Conservation (phyloP, 2,113 vertebrate species). For the Lophius piscatorius region DNA sequence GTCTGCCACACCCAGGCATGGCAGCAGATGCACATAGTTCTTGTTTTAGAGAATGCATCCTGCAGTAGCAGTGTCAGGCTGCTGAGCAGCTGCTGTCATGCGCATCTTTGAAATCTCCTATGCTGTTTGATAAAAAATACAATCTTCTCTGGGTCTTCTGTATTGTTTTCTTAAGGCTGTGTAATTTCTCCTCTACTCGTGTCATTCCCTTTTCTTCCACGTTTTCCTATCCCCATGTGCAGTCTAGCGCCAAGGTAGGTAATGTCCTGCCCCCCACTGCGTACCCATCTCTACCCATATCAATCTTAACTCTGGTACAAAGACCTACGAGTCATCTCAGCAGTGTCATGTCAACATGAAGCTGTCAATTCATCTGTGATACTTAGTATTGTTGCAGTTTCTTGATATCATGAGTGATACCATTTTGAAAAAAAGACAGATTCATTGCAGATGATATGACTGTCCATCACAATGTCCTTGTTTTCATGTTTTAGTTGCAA, state of each 20-base stretch:
- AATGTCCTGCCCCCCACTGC: conserved; percentile 3
- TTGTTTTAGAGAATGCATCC: conserved; percentile 65
- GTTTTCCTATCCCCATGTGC: conserved; percentile 79
- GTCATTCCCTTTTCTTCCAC: conserved; percentile 47
- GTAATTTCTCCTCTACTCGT: conserved; percentile 53
- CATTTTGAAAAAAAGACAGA: conserved; percentile 24
- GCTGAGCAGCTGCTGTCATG: conserved; percentile 46
- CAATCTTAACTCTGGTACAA: conserved; percentile 24
- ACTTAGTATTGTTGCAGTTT: conserved; percentile 28
- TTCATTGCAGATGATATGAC: conserved; percentile 28
- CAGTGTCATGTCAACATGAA: conserved; percentile 38
- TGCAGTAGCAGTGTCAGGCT: conserved; percentile 64
- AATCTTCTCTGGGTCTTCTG: conserved; percentile 39
- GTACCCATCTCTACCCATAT: conserved; percentile 15
- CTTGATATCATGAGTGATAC: conserved; percentile 22
- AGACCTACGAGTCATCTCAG: conserved; percentile 28
- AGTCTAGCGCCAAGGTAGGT: conserved; percentile 93
- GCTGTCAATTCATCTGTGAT: conserved; percentile 27
- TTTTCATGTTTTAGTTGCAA: conserved; percentile 24
- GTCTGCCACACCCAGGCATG: conserved; percentile 62
- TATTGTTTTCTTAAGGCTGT: conserved; percentile 36
- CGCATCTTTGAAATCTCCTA: conserved; percentile 31
- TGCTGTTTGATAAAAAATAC: conserved; percentile 44
- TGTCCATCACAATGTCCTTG: conserved; percentile 1
- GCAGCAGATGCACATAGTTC: conserved; percentile 68